A percentile compares a stretch with the other conserved stretches of the same genome.
Evolutionary conservation across 2,888 invertebrate genomes (phyloP).

Genomic region (Iselma pallidipennis): DNA sequence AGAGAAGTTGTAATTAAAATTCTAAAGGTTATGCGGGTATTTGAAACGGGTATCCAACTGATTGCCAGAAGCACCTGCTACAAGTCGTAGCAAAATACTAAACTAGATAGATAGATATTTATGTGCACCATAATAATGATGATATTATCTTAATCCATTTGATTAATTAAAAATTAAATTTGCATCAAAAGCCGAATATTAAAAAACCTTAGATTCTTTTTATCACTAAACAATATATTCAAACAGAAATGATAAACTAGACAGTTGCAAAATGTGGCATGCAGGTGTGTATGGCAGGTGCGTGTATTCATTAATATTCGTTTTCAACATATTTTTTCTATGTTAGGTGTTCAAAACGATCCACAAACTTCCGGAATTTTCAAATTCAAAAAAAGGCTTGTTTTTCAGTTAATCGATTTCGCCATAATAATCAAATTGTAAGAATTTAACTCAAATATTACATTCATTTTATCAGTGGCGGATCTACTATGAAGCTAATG

Average conservation of each 20-base stretch:
- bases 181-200: neutral
- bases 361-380: neutral
- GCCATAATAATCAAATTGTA: too few relatives aligned
- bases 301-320: constrained; percentile 17
- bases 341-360: neutral
- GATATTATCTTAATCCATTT: neutral
- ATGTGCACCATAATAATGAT: neutral
- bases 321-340: constrained; percentile 5
- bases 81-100: neutral
- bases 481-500: too few relatives aligned
- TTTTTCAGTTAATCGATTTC: too few relatives aligned
- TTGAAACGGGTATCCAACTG: neutral
- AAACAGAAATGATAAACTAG: constrained; percentile 13
- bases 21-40: neutral
- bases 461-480: too few relatives aligned
- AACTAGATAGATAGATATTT: too few relatives aligned
- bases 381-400: neutral
- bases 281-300: constrained; percentile 24
- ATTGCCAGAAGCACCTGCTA: neutral
- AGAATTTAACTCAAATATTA: too few relatives aligned
- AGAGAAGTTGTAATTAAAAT: too few relatives aligned
- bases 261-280: constrained; percentile 22
- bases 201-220: too few relatives aligned
- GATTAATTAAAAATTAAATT: neutral
- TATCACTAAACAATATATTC: neutral